Evolutionary conservation across 2,888 invertebrate species (phyloP), one percentile per base, ranked within the genome.

Genomic region (Laspeyria flexula): DNA sequence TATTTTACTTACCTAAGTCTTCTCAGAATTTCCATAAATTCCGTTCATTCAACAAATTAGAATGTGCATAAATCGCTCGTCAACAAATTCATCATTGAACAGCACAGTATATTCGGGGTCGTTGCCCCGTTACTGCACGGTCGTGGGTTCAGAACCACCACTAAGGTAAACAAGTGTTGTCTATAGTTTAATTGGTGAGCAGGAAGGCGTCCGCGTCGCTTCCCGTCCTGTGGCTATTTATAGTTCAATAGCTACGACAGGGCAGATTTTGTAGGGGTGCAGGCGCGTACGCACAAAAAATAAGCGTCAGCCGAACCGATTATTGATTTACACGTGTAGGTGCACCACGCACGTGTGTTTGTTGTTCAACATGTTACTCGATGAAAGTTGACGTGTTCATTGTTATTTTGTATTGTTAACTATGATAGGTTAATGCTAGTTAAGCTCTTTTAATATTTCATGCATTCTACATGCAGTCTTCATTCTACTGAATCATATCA

Each of bases 111-210:
- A 58, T 43, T 16, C 13, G 48, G 40, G 74, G 58, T 76, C 66
- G 65, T 43, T 67, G 69, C 51, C 64, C 64, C 21, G 55, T 52
- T 34, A 47, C 52, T 58, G 56, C 62, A 74, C 77, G 77, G 15
- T 15, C 43, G 12, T 23, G 38, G 29, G 79, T 83, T 79, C 71
- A 76, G 80, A 83, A 80, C 81, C 81, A 7, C 25, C 46, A 50
- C 60, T 74, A 78, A 78, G 70, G 81, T 86, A 79, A 86, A 85
- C 83, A 83, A 81, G 70, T 75, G 73, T 72, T 75, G 74, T 73
- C 68, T 69, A 63, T 65, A 62, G 55, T 67, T 62, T 70, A 69
- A 72, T 77, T 77, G 79, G 74, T 73, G 75, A 73, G 75, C 82
- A 79, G 81, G 85, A 86, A 85, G 79, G 71, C 73, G 71, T 62